Evolutionary conservation across 2,113 vertebrate species (phyloP).

Genomic region (Triplophysa siluroides): DNA sequence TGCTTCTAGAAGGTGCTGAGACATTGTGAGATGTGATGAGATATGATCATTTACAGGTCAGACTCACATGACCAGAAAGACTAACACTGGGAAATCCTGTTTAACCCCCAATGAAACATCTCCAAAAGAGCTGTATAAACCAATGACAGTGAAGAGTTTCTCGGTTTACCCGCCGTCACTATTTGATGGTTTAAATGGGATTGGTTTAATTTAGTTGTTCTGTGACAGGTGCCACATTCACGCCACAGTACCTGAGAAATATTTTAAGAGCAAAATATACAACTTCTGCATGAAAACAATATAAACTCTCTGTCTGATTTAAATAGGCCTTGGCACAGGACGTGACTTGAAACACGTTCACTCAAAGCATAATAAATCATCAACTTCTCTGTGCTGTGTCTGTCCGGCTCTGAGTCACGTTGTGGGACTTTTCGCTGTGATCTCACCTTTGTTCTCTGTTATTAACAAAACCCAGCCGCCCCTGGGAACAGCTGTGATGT

Average conservation of each 20-base stretch:
- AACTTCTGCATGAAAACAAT: too few species aligned
- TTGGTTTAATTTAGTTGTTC: neutral
- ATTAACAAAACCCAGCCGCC: neutral
- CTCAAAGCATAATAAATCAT: too few species aligned
- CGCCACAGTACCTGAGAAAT: too few species aligned
- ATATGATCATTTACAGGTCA: constrained; percentile 18
- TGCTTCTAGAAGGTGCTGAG: neutral
- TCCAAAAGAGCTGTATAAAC: neutral
- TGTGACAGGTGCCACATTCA: neutral
- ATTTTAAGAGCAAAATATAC: too few species aligned
- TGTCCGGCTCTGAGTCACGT: constrained; percentile 19
- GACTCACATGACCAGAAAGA: constrained; percentile 32
- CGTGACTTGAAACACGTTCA: constrained; percentile 13
- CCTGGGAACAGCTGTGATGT: neutral
- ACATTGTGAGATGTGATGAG: neutral
- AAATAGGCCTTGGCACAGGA: neutral
- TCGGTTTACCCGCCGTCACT: neutral
- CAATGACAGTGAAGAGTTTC: too few species aligned
- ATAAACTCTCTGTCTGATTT: neutral
- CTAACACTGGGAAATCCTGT: neutral
- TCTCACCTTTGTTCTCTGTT: constrained; percentile 37
- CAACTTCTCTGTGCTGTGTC: neutral
- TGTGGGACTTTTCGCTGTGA: constrained; percentile 43
- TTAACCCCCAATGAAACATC: neutral
- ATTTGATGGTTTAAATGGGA: neutral